phyloP scores from a whole-genome alignment of 1,140 invertebrate genomes.

The Melanaphis sacchari region DNA sequence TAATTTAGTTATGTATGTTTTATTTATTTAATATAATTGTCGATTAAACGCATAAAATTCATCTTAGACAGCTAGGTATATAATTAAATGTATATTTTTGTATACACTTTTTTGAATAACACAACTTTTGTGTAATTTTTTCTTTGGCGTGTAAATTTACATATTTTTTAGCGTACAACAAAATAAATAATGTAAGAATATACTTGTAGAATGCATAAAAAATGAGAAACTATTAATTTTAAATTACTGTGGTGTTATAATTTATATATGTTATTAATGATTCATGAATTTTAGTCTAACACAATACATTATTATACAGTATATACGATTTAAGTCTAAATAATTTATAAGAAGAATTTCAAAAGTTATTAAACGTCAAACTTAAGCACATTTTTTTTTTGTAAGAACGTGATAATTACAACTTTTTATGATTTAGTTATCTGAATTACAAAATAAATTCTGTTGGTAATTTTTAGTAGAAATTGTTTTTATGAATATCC shows the following conservation, averaged over 20 bases:
- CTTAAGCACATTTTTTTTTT: background rate
- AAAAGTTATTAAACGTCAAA: background rate
- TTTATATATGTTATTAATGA: background rate
- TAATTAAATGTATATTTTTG: slow-evolving; percentile 1
- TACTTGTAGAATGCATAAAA: background rate
- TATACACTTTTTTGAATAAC: background rate
- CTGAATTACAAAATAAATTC: no score
- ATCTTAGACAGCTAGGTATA: background rate
- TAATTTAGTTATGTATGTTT: background rate
- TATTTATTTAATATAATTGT: background rate
- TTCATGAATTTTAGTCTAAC: background rate
- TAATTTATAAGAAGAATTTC: background rate
- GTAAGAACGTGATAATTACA: background rate
- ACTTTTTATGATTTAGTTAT: no score
- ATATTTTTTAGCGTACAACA: background rate
- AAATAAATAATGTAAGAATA: background rate
- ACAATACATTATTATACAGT: background rate
- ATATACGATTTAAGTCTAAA: background rate
- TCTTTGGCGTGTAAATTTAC: background rate
- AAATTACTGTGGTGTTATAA: background rate
- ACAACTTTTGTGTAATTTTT: background rate
- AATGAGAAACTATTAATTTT: background rate
- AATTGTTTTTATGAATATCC: background rate
- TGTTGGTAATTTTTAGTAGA: background rate
- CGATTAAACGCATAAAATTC: background rate